A percentile compares a stretch with the other conserved stretches of the same genome.
Conservation (phyloP, 2,888 invertebrate species). For the Onthophagus sagittarius region DNA sequence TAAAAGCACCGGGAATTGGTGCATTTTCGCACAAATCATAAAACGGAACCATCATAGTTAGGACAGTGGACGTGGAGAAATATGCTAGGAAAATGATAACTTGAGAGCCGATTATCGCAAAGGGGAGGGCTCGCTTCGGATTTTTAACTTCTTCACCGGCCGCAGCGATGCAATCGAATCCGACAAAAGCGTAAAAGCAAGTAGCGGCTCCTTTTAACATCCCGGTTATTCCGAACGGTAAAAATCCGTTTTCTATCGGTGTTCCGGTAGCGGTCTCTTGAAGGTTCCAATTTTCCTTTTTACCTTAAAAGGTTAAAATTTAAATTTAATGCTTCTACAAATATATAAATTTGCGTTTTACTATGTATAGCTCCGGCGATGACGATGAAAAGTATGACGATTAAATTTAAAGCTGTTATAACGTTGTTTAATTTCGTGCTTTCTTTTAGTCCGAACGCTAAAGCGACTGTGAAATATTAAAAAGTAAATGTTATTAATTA, state of each 20-base stretch:
- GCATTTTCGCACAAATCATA: constrained; percentile 73
- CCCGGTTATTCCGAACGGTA: constrained; percentile 77
- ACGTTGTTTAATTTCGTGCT: constrained; percentile 83
- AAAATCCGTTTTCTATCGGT: constrained; percentile 65
- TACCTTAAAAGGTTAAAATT: constrained; percentile 38
- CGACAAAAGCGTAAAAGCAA: constrained; percentile 91
- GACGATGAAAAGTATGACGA: constrained; percentile 78
- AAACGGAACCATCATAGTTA: constrained; percentile 85
- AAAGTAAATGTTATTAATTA: background rate
- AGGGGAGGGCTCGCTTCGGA: constrained; percentile 82
- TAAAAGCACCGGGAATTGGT: constrained; percentile 77
- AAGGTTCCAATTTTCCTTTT: constrained; percentile 51
- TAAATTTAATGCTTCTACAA: background rate
- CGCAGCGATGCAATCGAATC: constrained; percentile 87
- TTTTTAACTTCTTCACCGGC: constrained; percentile 87
- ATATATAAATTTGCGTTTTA: constrained; percentile 39
- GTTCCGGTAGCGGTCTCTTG: constrained; percentile 39
- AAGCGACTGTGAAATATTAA: constrained; percentile 54
- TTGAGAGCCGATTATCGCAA: constrained; percentile 80
- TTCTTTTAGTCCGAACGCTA: constrained; percentile 84
- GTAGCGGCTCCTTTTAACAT: constrained; percentile 76
- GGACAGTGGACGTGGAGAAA: constrained; percentile 80
- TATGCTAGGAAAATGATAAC: constrained; percentile 82
- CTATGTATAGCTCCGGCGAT: constrained; percentile 73
- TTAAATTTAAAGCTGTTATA: constrained; percentile 77